Conservation (phyloP, 23 tunicate genomes). For the Clavelina lepadiformis region DNA sequence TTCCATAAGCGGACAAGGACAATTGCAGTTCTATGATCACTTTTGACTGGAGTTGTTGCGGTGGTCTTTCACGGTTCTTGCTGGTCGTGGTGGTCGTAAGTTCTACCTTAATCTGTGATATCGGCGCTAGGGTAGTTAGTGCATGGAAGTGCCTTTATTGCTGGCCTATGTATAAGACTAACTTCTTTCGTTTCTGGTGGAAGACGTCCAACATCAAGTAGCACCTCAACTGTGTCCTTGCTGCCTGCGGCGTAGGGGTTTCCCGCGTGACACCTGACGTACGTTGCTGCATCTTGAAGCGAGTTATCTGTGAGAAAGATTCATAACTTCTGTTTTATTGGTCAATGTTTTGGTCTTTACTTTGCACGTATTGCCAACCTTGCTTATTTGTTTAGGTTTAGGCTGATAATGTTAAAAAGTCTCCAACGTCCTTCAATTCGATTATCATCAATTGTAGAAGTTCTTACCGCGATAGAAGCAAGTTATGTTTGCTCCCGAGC, state of each 20-base stretch:
- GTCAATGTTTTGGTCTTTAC: too few species aligned
- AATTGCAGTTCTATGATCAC: slow-evolving; percentile 33
- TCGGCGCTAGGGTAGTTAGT: neutral
- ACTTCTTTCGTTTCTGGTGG: slow-evolving; percentile 49
- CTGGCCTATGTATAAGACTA: neutral
- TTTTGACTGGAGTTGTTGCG: slow-evolving; percentile 12
- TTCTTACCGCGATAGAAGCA: too few species aligned
- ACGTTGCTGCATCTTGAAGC: too few species aligned
- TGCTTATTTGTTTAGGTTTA: too few species aligned
- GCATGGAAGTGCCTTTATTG: too few species aligned
- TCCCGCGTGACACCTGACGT: slow-evolving; percentile 56
- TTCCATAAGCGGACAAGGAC: slow-evolving; percentile 25
- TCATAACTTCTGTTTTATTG: too few species aligned
- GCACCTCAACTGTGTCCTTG: slow-evolving; percentile 38
- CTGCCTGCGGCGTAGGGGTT: slow-evolving; percentile 61
- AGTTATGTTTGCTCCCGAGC: slow-evolving; percentile 14
- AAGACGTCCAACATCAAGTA: slow-evolving; percentile 30
- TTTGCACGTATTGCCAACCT: too few species aligned
- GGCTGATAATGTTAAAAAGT: too few species aligned
- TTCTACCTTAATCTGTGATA: slow-evolving; percentile 15
- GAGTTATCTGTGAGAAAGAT: too few species aligned
- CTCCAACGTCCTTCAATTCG: too few species aligned
- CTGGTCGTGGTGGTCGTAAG: slow-evolving; percentile 35
- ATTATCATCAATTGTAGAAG: too few species aligned
- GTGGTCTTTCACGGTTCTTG: slow-evolving; percentile 18